phyloP scores from a whole-genome alignment of 2,888 invertebrate species.

The Epirrita christyi region DNA sequence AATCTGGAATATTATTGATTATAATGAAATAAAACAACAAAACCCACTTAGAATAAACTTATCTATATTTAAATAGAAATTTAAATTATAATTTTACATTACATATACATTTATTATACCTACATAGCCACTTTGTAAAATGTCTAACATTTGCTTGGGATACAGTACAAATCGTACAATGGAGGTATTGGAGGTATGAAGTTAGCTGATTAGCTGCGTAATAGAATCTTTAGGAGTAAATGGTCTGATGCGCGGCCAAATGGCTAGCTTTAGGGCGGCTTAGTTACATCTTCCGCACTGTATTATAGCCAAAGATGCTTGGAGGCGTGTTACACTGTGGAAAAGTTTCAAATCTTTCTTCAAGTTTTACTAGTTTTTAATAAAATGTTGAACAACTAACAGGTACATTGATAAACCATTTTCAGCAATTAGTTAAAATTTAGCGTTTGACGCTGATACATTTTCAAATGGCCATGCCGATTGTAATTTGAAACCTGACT shows the following conservation, averaged over 20 bases:
- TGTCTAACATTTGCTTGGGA: conserved; percentile 58
- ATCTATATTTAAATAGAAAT: conserved; percentile 74
- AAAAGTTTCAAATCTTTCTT: no score
- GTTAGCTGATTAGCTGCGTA: no score
- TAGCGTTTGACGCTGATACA: conserved; percentile 41
- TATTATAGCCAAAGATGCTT: no score
- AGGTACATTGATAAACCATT: not conserved
- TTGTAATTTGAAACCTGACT: conserved; percentile 2
- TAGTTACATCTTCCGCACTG: no score
- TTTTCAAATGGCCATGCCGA: not conserved
- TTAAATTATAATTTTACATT: conserved; percentile 74
- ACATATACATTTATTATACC: conserved; percentile 65
- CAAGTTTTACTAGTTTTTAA: no score
- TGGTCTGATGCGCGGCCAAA: no score
- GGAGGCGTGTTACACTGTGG: no score
- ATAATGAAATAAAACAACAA: conserved; percentile 51
- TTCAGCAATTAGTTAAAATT: conserved; percentile 1
- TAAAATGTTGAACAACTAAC: no score
- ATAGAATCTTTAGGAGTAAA: no score
- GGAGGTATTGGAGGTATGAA: no score
- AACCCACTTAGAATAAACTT: conserved; percentile 73
- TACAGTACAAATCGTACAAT: conserved; percentile 35
- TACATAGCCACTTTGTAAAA: conserved; percentile 78
- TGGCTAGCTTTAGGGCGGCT: no score
- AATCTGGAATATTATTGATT: no score